phyloP scores from a whole-genome alignment of 2,888 invertebrate genomes.

The Cerastis rubricosa region DNA sequence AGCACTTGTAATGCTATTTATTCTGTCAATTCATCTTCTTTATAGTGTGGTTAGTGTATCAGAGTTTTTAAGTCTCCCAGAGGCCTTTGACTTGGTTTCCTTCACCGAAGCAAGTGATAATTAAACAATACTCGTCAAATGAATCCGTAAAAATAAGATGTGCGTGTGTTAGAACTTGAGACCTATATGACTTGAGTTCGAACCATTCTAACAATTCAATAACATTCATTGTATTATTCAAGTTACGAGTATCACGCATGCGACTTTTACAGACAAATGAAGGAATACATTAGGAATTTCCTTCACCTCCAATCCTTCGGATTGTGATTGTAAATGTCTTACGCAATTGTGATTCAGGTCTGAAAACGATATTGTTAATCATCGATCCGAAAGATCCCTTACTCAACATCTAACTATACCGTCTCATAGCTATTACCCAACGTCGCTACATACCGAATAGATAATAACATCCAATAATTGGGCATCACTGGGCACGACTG shows the following conservation, averaged over 20 bases:
- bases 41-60: too few species aligned
- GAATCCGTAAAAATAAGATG: too few species aligned
- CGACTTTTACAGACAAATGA: background rate
- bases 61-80: too few species aligned
- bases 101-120: too few species aligned
- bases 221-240: background rate
- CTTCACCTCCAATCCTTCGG: background rate
- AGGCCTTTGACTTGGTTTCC: too few species aligned
- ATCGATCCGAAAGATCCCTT: background rate
- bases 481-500: constrained; percentile 23
- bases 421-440: background rate
- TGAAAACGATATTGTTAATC: background rate
- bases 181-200: too few species aligned
- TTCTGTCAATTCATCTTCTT: too few species aligned
- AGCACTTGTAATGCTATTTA: too few species aligned
- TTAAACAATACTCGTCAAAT: too few species aligned
- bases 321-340: background rate
- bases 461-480: constrained; percentile 39
- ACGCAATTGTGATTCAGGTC: background rate
- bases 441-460: background rate
- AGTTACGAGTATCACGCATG: background rate
- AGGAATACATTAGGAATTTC: background rate
- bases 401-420: background rate
- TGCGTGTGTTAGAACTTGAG: too few species aligned
- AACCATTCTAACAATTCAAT: too few species aligned